These are phyloP conservation scores for Chymomyza amoena DNA, from an alignment of 2,888 invertebrate genomes.

Conservation along the genomic window DNA sequence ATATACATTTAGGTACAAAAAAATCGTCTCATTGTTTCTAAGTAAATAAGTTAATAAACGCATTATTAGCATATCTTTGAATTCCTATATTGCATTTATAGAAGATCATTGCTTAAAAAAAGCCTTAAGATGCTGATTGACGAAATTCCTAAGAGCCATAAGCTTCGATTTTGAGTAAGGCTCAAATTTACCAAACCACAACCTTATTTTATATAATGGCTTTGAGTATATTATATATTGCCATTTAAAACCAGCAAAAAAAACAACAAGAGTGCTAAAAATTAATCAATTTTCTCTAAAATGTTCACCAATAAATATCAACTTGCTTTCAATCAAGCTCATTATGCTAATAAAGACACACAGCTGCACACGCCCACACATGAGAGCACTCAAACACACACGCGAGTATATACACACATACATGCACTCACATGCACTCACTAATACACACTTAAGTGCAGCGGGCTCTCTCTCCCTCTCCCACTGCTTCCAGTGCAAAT, in stretches of 20 bases:
- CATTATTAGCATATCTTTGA: too few species aligned
- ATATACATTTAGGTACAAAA: too few species aligned
- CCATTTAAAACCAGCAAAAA: not conserved
- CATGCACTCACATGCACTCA: constrained; percentile 9
- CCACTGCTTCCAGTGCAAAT: not conserved
- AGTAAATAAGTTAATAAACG: too few species aligned
- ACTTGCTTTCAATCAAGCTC: constrained; percentile 63
- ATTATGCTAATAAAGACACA: constrained; percentile 66
- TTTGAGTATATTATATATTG: too few species aligned
- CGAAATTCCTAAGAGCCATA: too few species aligned
- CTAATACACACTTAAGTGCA: constrained; percentile 30
- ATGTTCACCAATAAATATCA: constrained; percentile 41
- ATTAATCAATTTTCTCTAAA: constrained; percentile 35
- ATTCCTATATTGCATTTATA: too few species aligned
- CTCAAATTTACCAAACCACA: too few species aligned
- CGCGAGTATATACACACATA: not conserved
- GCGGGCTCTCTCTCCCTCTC: not conserved
- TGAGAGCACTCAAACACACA: constrained; percentile 4
- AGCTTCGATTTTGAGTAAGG: too few species aligned
- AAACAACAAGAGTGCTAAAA: constrained; percentile 2
- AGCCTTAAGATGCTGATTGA: too few species aligned
- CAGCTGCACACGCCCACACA: constrained; percentile 28
- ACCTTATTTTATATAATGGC: too few species aligned
- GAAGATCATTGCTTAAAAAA: too few species aligned
- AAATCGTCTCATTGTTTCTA: too few species aligned